phyloP scores from a whole-genome alignment of 2,113 vertebrate species.

The Lamprologus speciosus region DNA sequence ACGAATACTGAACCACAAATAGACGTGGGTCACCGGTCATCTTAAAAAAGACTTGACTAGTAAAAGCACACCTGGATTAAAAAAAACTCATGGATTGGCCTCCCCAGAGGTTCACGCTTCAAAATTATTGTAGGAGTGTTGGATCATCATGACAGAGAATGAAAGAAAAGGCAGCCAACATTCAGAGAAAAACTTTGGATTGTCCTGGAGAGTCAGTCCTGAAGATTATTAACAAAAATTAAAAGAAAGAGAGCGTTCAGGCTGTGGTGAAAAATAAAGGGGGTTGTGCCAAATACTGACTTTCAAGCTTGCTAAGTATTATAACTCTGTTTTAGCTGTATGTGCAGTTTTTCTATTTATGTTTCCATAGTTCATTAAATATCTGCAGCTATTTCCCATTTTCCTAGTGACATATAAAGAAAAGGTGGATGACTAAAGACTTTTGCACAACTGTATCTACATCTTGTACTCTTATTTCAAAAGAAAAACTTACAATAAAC shows the following conservation, averaged over 20 bases:
- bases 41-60: not conserved
- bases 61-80: not conserved
- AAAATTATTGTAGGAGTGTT: not conserved
- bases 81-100: not conserved
- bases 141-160: not conserved
- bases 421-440: not conserved
- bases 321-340: not conserved
- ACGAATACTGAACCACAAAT: not conserved
- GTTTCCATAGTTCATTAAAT: not conserved
- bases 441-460: not conserved
- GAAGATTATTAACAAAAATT: not conserved
- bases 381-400: not conserved
- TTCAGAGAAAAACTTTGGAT: not conserved
- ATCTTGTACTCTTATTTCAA: not conserved
- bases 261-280: not conserved
- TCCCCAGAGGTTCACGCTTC: not conserved
- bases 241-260: not conserved
- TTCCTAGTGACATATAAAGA: not conserved
- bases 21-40: fast-evolving
- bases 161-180: not conserved
- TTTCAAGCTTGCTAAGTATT: not conserved
- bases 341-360: not conserved
- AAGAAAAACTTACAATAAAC: not conserved
- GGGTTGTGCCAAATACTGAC: not conserved
- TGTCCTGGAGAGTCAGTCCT: not conserved